Conservation (phyloP, 2,113 vertebrate genomes). For the Podarcis cretensis region DNA sequence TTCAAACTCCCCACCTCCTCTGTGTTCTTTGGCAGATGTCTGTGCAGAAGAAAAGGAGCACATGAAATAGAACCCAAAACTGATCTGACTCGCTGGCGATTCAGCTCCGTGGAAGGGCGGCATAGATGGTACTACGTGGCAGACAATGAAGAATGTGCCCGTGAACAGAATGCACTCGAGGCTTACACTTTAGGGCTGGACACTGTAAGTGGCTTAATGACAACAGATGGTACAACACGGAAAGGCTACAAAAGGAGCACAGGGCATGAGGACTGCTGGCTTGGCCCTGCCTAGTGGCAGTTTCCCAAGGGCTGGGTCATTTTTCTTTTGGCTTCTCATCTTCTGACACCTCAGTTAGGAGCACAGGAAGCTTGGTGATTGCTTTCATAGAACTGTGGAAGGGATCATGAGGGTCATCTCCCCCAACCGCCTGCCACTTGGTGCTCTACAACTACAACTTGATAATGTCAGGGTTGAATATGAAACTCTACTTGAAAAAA, state of each 20-base stretch:
- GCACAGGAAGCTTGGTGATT: background rate
- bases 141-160: background rate
- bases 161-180: background rate
- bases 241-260: background rate
- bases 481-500: too few relatives aligned
- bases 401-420: too few relatives aligned
- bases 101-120: background rate
- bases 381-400: too few relatives aligned
- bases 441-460: too few relatives aligned
- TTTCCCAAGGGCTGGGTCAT: background rate
- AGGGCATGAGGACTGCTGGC: background rate
- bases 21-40: background rate
- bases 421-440: too few relatives aligned
- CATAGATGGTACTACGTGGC: background rate
- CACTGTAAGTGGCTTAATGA: background rate
- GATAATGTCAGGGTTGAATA: too few relatives aligned
- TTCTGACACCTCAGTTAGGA: background rate
- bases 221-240: background rate
- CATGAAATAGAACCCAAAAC: background rate
- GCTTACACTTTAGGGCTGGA: background rate
- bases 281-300: background rate
- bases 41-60: background rate
- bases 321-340: background rate
- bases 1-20: background rate
- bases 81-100: constrained; percentile 1